Base-by-base conservation (phyloP, 2,797 vertebrate genomes). In the Sebastes vulpes region DNA sequence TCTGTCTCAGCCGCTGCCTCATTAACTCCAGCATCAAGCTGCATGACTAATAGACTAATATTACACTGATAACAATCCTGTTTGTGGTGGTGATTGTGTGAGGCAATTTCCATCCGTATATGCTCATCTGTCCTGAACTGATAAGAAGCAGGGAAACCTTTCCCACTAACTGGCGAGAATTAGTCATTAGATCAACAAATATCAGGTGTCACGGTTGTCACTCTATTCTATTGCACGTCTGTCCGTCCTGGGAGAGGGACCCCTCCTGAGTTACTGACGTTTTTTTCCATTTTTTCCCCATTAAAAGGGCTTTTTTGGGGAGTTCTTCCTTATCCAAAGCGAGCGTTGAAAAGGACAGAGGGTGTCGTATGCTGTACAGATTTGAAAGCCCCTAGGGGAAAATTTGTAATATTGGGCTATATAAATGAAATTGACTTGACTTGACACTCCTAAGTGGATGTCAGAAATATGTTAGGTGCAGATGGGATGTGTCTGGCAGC, bases 91-190 rank as follows among this genome's bases (percentile, higher is more conserved):
- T 94, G 92, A 94, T 93, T 89, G 89, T 77, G 57, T 83, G 81
- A 92, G 86, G 86, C 72, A 86, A 89, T 94, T 95, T 94, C 88
- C 87, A 92, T 93, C 84, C 72, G 68, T 82, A 94, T 93, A 90
- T 86, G 79, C 86, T 82, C 77, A 82, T 78, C 66, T 90, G 84
- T 85, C 76, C 77, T 59, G 69, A 61, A 61, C 73, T 83, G 94
- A 95, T 94, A 94, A 93, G 84, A 58, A 82, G 75, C 73, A 53
- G 75, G 63, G 50, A 82, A 86, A 87, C 72, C 75, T 76, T 48
- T 88, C 84, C 81, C 89, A 85, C 91, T 86, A 86, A 86, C 81
- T 58, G 59, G 46, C 81, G 81, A 31, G 66, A 77, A 83, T 89
- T 88, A 86, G 82, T 89, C 80, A 89, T 91, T 79, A 86, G 74